Conservation (phyloP, 53 echinoderm and acorn worm genomes). For the Holothuria scabra region DNA sequence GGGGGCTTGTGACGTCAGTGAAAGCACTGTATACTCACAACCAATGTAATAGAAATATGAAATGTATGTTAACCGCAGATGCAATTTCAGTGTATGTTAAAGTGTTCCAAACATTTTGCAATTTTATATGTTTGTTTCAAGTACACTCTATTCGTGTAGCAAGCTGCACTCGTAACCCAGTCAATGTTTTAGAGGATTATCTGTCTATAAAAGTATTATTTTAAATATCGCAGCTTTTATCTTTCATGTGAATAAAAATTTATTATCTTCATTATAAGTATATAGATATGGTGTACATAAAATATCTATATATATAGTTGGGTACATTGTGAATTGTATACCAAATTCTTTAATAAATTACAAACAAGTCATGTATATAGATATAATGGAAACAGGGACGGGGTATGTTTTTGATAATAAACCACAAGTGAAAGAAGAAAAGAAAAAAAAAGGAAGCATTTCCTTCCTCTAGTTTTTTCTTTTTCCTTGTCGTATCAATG, state of each 20-base stretch:
- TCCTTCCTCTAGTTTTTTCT: not conserved
- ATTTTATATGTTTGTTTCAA: conserved; percentile 12
- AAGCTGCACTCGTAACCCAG: conserved; percentile 17
- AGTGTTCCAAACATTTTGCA: no score
- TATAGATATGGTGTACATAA: conserved; percentile 45
- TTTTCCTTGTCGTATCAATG: not conserved
- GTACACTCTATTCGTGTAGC: conserved; percentile 3
- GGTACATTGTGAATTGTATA: conserved; percentile 51
- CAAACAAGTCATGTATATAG: conserved; percentile 33
- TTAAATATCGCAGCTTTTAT: conserved; percentile 35
- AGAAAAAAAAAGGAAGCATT: not conserved
- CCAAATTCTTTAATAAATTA: conserved; percentile 48
- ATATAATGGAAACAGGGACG: conserved; percentile 42
- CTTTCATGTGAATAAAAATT: conserved; percentile 6
- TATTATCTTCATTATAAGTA: not conserved
- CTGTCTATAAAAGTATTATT: conserved; percentile 45
- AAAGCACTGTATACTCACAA: no score
- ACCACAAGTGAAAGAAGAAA: conserved; percentile 40
- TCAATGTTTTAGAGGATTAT: conserved; percentile 3
- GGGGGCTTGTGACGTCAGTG: no score
- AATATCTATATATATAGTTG: conserved; percentile 48
- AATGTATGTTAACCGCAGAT: no score
- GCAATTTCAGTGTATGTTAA: no score
- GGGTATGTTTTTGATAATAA: conserved; percentile 55
- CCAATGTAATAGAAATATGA: no score